Conservation (phyloP, 1,140 invertebrate species). For the Drosophila ananassae region DNA sequence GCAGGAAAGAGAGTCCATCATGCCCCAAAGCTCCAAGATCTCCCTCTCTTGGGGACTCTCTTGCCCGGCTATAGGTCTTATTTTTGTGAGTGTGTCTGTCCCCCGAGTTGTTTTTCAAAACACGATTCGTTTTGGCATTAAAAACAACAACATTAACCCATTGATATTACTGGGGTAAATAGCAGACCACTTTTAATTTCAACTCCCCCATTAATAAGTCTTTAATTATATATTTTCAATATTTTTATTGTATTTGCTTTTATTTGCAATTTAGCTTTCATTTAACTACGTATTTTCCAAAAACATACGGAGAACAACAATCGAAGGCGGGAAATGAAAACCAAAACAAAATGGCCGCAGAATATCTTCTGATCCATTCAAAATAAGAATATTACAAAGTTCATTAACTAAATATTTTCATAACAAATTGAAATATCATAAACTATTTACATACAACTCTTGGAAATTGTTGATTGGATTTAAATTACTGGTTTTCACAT, state of each 20-base stretch:
- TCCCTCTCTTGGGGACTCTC: neutral
- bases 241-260: slow-evolving; percentile 75
- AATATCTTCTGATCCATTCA: slow-evolving; percentile 13
- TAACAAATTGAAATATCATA: slow-evolving; percentile 63
- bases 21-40: neutral
- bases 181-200: no score
- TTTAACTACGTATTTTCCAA: slow-evolving; percentile 76
- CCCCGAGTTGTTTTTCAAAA: slow-evolving; percentile 32
- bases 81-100: slow-evolving; percentile 7
- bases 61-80: neutral
- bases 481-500: slow-evolving; percentile 27
- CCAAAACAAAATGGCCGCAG: slow-evolving; percentile 49
- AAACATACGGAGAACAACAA: slow-evolving; percentile 68
- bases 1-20: slow-evolving; percentile 8
- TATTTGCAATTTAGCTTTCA: slow-evolving; percentile 80
- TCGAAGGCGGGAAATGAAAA: slow-evolving; percentile 61
- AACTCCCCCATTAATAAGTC: neutral
- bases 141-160: slow-evolving; percentile 42
- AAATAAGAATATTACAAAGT: slow-evolving; percentile 20
- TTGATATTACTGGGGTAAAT: neutral
- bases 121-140: neutral
- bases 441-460: slow-evolving; percentile 75
- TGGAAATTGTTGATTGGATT: slow-evolving; percentile 41
- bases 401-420: slow-evolving; percentile 23
- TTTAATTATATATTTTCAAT: slow-evolving; percentile 33